Evolutionary conservation across 2,888 invertebrate genomes (phyloP), one percentile per base, ranked within the genome.

Genomic region (Trichacis sp.): DNA sequence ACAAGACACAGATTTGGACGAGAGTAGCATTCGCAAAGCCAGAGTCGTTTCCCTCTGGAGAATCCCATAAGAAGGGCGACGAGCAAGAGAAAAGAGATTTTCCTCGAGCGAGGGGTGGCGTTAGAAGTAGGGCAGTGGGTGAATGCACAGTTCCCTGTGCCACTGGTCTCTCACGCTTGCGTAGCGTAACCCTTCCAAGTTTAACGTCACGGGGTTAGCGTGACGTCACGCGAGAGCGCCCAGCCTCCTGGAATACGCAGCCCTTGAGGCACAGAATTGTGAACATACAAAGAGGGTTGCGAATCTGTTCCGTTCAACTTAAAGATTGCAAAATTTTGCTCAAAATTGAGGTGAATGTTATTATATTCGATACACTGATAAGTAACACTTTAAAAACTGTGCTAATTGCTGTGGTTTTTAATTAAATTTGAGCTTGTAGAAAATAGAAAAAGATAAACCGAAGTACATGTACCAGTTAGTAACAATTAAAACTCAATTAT

Each of bases 171-270:
- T 33, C 18, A 43, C 43, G 43, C 19, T 43, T 43, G 43, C 19
- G 43, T 43, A 43, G 19, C 43, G 43, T 43, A 43, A 43, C 18
- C 43, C 43, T 43, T 43, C 19, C 19, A 12, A 43, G 18, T 43
- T 43, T 43, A 18, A 43, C 43, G 43, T 43, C 43, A 43, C 43
- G 43, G 19, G 18, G 17, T 9, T 17, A 43, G 18, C 18, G 19
- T 43, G 43, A 43, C 43, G 43, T 43, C 43, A 43, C 43, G 11
- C 43, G 43, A 17, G 19, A 12, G 43, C 19, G 43, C 43, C 19
- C 43, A 43, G 19, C 11, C 43, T 43, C 43, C 19, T 12, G 43
- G n/a, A 9, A 17, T 19, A 19, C 18, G 8, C n/a, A 43, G 17
- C 19, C 43, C 43, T 18, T 11, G n/a, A 11, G 9, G 43, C 19